A percentile compares a stretch with the other conserved stretches of the same genome.
These are phyloP conservation scores for Melanotaenia pygmaea DNA, from an alignment of 2,797 vertebrate species.

Conservation along the genomic window DNA sequence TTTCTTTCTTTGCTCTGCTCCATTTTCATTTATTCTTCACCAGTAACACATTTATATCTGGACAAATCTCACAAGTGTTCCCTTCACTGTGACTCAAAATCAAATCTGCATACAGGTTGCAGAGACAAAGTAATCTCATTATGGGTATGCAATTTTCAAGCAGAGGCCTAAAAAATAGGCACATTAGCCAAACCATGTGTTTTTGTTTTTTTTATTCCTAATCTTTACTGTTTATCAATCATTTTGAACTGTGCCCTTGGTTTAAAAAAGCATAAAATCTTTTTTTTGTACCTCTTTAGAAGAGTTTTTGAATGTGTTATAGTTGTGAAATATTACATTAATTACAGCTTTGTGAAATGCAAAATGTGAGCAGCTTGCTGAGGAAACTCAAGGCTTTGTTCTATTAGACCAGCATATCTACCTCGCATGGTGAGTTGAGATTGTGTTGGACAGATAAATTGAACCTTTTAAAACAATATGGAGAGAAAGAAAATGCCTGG, in stretches of 20 bases:
- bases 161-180: neutral
- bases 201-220: neutral
- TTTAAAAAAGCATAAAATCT: too few species aligned
- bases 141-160: neutral
- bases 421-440: too few species aligned
- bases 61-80: neutral
- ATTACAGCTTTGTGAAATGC: neutral
- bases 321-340: neutral
- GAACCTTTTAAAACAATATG: neutral
- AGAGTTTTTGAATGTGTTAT: neutral
- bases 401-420: neutral
- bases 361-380: neutral
- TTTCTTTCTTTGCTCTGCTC: too few species aligned
- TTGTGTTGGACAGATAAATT: too few species aligned
- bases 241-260: too few species aligned
- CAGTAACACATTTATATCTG: neutral
- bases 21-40: neutral
- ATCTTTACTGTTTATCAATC: neutral
- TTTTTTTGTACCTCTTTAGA: neutral
- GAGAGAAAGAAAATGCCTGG: constrained; percentile 33
- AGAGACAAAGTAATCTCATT: neutral
- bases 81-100: neutral
- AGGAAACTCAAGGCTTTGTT: neutral
- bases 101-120: neutral
- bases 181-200: neutral